A percentile compares a stretch with the other conserved stretches of the same genome.
Conservation (phyloP, 53 echinoderm and acorn worm genomes). For the Holothuria scabra region DNA sequence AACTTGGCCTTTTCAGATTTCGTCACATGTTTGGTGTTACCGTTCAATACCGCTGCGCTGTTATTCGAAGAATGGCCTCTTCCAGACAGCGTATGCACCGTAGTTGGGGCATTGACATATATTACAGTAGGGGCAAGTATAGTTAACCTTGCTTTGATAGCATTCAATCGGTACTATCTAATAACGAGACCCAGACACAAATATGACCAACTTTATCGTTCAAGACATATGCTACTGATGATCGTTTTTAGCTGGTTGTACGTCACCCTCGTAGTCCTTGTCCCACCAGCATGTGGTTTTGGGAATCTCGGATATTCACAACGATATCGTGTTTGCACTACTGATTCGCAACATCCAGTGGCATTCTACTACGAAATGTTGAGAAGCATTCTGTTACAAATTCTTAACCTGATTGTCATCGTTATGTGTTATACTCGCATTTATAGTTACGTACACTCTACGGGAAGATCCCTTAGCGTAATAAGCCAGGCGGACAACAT, state of each 20-base stretch:
- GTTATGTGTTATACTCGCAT: neutral
- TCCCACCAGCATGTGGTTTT: neutral
- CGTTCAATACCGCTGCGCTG: neutral
- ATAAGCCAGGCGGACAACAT: no score
- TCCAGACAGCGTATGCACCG: neutral
- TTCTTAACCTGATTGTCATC: constrained; percentile 2
- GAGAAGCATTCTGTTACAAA: constrained; percentile 7
- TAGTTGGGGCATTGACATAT: constrained; percentile 22
- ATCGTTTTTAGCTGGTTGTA: constrained; percentile 9
- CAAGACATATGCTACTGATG: neutral
- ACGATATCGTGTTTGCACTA: constrained; percentile 1
- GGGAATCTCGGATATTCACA: constrained; percentile 13
- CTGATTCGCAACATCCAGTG: constrained; percentile 7
- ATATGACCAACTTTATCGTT: neutral
- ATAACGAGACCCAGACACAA: constrained; percentile 9
- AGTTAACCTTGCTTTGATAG: constrained; percentile 27
- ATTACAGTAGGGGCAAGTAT: constrained; percentile 27
- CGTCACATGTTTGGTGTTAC: neutral
- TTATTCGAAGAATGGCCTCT: neutral
- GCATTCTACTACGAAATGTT: constrained; percentile 24
- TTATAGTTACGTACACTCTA: neutral
- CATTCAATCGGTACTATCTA: constrained; percentile 8
- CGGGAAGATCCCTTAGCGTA: no score
- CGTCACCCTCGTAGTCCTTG: neutral
- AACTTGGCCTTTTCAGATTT: constrained; percentile 24